Base-by-base conservation (phyloP, 1,140 invertebrate genomes). In the Heliothis subflexa region DNA sequence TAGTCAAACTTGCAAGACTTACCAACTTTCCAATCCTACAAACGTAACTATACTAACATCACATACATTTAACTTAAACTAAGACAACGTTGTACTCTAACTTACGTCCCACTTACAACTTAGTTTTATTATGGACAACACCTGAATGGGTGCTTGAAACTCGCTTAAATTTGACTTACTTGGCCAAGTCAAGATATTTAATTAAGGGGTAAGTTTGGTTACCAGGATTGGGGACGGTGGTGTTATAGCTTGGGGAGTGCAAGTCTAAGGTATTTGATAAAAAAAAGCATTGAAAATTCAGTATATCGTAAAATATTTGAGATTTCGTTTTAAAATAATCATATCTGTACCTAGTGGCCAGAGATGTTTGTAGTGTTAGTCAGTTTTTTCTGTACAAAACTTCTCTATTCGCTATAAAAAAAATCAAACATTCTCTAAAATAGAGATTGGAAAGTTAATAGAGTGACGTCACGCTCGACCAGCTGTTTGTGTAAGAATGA, bases 111-210 rank as follows among this genome's bases (percentile, higher is more conserved):
- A 74, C 40, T 74, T 74, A 14, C 64, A 68, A 68, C 64, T 68
- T 68, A 45, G 11, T 62, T 74, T 74, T 74, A 74, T 75, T 75
- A 75, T 64, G 47, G 57, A 75, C 73, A 62, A 75, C 73, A 75
- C 73, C 73, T 75, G 73, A 75, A 75, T 75, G 21, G 73, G 57
- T 75, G 59, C 73, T 75, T 75, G 57, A 75, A 75, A 75, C 57
- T 64, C 73, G 72, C 55, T 73, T 47, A 47, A 73, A 73, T 73
- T 73, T 73, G 55, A 57, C 57, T 75, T 47, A 75, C 47, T 62
- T 62, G 64, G 64, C 18, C 3, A 62, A 75, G 13, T 75, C 64
- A n/a, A 13, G 59, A 75, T 75, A 64, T 75, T 75, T 75, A 62
- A 75, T 75, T 75, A 75, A 62, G 52, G 50, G 50, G 9, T 7